Base-by-base conservation (phyloP, 2,113 vertebrate genomes). In the Hyla sarda region DNA sequence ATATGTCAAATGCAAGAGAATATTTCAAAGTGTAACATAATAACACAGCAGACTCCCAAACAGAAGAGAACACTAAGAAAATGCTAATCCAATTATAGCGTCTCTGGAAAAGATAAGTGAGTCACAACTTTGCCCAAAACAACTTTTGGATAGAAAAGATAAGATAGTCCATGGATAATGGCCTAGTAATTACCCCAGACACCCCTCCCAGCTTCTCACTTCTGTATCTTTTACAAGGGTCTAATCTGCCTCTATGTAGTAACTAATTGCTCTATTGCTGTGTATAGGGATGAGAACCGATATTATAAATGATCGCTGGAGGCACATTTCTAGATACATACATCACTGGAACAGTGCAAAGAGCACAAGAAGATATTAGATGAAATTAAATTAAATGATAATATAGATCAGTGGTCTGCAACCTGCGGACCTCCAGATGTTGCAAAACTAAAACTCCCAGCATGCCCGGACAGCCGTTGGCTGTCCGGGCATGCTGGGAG, bases 11-110 rank as follows among this genome's bases (percentile, higher is more conserved):
- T 34, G 41, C 8, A 5, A 41, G 41, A 41, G 11, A 48, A 48
- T 23, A 14, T 60, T 60, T 60, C 5, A 28, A 25, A 28, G 62
- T 32, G 0, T 32, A 71, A 23, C 34, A 41, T 41, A 71, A 23
- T 41, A 41, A 21, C 19, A 41, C 67, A 37, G 19, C 76, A 58
- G 76, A 23, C 76, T 13, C 1, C 30, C 76, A 78, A 79, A 74
- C 41, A 47, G 41, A 47, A n/a, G 23, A 41, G 16, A 10, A 41
- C 11, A 25, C 72, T 62, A 47, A 45, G 8, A 62, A 67, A 69
- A 82, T 52, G 50, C 45, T 14, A 83, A 72, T 48, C 48, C 65
- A 56, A 83, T 82, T 73, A 67, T 32, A 12, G 28, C n/a, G 65
- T 34, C 81, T 71, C 62, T 69, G 17, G 14, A 56, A 58, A 6